Conservation (phyloP, 2,113 vertebrate species). For the Lophotis ruficrista region DNA sequence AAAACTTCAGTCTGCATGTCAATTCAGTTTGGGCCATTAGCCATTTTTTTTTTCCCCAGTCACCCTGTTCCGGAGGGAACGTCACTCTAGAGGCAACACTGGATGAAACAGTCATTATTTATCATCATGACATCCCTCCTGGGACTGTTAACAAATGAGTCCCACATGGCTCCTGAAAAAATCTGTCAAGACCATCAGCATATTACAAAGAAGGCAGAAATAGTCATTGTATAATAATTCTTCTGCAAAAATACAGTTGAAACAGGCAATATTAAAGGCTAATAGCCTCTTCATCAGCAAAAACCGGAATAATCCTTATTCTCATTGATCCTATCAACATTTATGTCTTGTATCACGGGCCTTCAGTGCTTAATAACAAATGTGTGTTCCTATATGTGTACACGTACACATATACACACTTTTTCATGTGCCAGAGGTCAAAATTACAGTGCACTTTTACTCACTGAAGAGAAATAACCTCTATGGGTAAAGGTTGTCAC, state of each 20-base stretch:
- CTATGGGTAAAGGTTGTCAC: not conserved
- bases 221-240: not conserved
- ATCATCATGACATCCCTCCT: slow-evolving; percentile 24
- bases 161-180: not conserved
- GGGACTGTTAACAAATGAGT: slow-evolving; percentile 13
- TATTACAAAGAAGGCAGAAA: not conserved
- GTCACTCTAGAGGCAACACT: not conserved
- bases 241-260: not conserved
- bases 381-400: not conserved
- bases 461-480: not conserved
- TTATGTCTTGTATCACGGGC: not conserved
- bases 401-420: not conserved
- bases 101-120: slow-evolving; percentile 33
- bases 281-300: not conserved
- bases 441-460: not conserved
- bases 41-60: not conserved
- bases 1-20: not conserved
- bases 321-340: not conserved
- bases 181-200: slow-evolving; percentile 23
- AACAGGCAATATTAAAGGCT: not conserved
- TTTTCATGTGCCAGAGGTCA: not conserved
- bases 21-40: slow-evolving; percentile 2
- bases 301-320: not conserved
- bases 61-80: not conserved
- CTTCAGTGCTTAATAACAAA: not conserved